Evolutionary conservation across 2,797 vertebrate species (phyloP), one percentile per base, ranked within the genome.

Genomic region (Hypotaenidia okinawae): DNA sequence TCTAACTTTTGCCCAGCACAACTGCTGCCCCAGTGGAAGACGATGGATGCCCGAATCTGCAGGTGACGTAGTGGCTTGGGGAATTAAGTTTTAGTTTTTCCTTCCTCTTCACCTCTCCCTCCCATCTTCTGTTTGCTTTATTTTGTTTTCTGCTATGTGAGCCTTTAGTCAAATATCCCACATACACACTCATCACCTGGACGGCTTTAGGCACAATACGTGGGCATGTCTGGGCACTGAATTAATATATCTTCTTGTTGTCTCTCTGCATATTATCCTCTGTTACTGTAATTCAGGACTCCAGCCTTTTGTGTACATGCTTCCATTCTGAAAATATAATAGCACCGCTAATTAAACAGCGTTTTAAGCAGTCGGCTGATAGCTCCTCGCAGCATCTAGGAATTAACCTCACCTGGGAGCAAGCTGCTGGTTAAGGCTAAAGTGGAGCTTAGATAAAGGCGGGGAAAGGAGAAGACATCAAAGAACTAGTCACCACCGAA

Each of bases 361-460:
- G 58, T 51, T 93, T 96, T 95, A 85, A 94, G 87, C 39, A 94
- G 95, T 80, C 9, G 32, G 93, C 92, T 92, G 95, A 95, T 95
- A 91, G 88, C 55, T 96, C 89, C 76, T 90, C 13, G 0, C 81
- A 92, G 89, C 88, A 96, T 92, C 95, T 76, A 91, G 92, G 94
- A 96, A 89, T 96, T 95, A 96, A 81, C 92, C 87, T 95, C 94
- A 95, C 91, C 91, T 97, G 94, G 93, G 82, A 95, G 93, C 92
- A 91, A 88, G 95, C 92, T 96, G 87, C 91, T 95, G 79, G 89
- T 91, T 35, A 55, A 89, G 79, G 51, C 82, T 93, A 54, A 84
- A 96, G 79, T 17, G 82, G 64, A 92, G 94, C 95, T 97, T 47
- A 92, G 92, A 95, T 96, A 92, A 92, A 95, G 93, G 89, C 51